phyloP scores from a whole-genome alignment of 2,113 vertebrate species.

The Trachemys scripta region DNA sequence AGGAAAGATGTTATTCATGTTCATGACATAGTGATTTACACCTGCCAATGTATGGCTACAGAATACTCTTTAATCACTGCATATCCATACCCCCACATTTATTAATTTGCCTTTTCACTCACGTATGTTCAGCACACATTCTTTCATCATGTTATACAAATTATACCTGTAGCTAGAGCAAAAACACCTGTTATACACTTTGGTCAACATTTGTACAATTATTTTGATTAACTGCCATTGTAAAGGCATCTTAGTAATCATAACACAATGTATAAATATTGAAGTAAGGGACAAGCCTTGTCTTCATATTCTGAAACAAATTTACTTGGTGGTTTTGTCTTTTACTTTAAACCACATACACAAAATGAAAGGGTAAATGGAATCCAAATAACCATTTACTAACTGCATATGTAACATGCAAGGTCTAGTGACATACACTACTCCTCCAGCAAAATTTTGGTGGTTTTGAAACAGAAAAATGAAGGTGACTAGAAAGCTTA shows the following conservation, averaged over 20 bases:
- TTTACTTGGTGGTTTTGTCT: neutral
- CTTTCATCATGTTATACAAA: conserved; percentile 21
- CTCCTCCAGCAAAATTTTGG: neutral
- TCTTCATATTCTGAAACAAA: neutral
- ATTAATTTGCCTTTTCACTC: conserved; percentile 18
- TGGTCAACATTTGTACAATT: conserved; percentile 48
- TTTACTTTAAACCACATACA: neutral
- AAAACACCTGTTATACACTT: neutral
- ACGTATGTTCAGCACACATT: conserved; percentile 23
- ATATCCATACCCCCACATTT: neutral
- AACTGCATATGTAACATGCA: neutral
- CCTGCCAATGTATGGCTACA: neutral
- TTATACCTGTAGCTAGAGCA: conserved; percentile 34
- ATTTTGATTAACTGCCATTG: conserved; percentile 54
- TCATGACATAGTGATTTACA: neutral
- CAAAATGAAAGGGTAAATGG: neutral
- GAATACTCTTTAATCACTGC: neutral
- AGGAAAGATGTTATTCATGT: neutral
- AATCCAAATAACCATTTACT: neutral
- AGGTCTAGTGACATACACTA: neutral
- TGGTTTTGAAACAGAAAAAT: neutral
- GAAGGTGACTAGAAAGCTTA: neutral
- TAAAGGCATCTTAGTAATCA: conserved; percentile 9
- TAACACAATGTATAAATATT: neutral
- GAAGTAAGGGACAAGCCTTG: neutral